These are phyloP conservation scores for Argyrosomus regius DNA, from an alignment of 2,797 vertebrate genomes.

Conservation along the genomic window DNA sequence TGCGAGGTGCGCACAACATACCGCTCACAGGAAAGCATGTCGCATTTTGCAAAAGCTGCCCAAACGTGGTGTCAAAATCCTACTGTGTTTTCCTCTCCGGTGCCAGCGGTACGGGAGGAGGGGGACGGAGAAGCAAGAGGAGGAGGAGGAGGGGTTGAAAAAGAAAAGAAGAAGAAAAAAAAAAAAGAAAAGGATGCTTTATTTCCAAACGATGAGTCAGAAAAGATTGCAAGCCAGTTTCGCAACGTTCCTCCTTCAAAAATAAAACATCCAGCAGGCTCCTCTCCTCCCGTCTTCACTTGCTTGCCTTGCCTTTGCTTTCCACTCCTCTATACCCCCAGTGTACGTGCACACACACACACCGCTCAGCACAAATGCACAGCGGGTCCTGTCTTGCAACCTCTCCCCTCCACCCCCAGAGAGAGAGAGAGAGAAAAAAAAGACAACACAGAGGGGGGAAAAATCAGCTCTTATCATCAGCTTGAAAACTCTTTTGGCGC, in stretches of 20 bases:
- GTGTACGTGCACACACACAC: conserved; percentile 57
- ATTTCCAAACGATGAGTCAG: conserved; percentile 84
- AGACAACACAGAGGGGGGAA: conserved; percentile 35
- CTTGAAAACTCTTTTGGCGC: conserved; percentile 97
- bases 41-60: conserved; percentile 78
- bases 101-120: conserved; percentile 36
- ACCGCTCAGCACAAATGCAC: conserved; percentile 68
- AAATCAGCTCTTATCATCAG: conserved; percentile 84
- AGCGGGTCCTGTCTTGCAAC: conserved; percentile 67
- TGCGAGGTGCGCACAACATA: conserved; percentile 68
- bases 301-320: conserved; percentile 29
- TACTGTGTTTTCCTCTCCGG: conserved; percentile 64
- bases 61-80: conserved; percentile 69
- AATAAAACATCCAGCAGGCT: conserved; percentile 65
- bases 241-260: conserved; percentile 79
- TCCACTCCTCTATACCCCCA: conserved; percentile 64
- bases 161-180: conserved; percentile 32
- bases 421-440: neutral
- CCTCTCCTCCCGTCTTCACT: conserved; percentile 53
- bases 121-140: neutral
- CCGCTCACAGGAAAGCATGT: conserved; percentile 76
- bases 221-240: conserved; percentile 82
- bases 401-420: conserved; percentile 39
- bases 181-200: conserved; percentile 56
- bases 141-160: neutral